phyloP scores from a whole-genome alignment of 2,888 invertebrate species.

The Heliconius erato region DNA sequence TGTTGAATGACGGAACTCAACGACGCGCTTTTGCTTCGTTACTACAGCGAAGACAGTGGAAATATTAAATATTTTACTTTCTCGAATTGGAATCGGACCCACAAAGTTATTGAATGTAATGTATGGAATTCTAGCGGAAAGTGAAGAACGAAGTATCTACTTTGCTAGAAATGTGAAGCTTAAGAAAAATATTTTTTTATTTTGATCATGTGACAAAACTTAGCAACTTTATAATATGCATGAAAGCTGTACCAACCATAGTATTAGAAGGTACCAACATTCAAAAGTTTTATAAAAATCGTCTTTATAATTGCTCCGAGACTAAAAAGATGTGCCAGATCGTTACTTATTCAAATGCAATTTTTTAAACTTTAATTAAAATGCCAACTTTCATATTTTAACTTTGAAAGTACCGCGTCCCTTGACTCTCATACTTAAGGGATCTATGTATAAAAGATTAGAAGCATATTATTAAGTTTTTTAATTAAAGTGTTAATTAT shows the following conservation, averaged over 20 bases:
- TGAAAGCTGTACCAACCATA: neutral
- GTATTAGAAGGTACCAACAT: neutral
- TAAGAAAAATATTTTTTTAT: neutral
- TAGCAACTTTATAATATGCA: neutral
- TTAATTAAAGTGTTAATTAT: constrained; percentile 8
- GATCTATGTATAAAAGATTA: constrained; percentile 42
- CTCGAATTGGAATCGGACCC: too few relatives aligned
- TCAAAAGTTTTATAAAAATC: constrained; percentile 9
- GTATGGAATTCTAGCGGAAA: too few relatives aligned
- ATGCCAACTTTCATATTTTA: constrained; percentile 48
- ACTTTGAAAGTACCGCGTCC: constrained; percentile 39
- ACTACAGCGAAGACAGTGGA: too few relatives aligned
- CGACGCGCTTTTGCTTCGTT: neutral
- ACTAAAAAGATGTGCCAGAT: constrained; percentile 33
- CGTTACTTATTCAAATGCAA: constrained; percentile 52
- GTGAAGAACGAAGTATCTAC: too few relatives aligned
- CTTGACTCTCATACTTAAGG: constrained; percentile 35
- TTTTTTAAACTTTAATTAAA: constrained; percentile 52
- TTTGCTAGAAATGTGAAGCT: too few relatives aligned
- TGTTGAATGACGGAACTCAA: neutral
- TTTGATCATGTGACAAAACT: neutral
- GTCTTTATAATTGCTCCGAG: constrained; percentile 32
- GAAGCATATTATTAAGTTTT: constrained; percentile 30
- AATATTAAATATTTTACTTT: too few relatives aligned
- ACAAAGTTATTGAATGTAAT: too few relatives aligned